Conservation (phyloP, 2,113 vertebrate species). For the Festucalex cinctus region DNA sequence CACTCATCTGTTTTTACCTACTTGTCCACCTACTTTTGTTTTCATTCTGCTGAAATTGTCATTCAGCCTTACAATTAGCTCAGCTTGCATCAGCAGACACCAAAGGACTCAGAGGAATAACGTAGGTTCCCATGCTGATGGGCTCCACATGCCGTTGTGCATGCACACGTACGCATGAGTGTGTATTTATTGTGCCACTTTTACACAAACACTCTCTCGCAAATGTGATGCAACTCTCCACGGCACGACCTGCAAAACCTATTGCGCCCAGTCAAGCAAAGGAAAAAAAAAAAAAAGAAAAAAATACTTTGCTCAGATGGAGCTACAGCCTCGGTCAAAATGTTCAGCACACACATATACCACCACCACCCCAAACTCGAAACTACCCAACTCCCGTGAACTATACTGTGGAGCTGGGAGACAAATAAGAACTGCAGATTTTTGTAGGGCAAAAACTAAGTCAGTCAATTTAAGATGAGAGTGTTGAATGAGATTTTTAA, state of each 20-base stretch:
- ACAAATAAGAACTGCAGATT: slow-evolving; percentile 68
- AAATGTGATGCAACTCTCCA: slow-evolving; percentile 73
- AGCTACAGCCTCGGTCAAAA: slow-evolving; percentile 30
- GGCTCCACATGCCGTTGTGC: slow-evolving; percentile 53
- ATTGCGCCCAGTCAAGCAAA: slow-evolving; percentile 53
- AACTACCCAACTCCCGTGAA: slow-evolving; percentile 28
- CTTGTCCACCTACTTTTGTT: not conserved
- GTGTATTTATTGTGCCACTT: slow-evolving; percentile 56
- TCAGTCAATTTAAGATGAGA: slow-evolving; percentile 71
- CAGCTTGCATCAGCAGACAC: slow-evolving; percentile 79
- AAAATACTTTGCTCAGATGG: slow-evolving; percentile 31
- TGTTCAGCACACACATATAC: slow-evolving; percentile 33
- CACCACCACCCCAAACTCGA: not conserved
- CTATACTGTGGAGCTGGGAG: slow-evolving; percentile 44
- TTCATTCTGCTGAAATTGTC: slow-evolving; percentile 31
- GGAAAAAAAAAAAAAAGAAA: no score
- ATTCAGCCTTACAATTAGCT: slow-evolving; percentile 58
- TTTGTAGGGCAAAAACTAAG: slow-evolving; percentile 66
- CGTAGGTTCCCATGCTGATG: slow-evolving; percentile 66
- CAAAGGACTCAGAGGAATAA: slow-evolving; percentile 76
- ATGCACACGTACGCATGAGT: slow-evolving; percentile 43
- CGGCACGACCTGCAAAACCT: slow-evolving; percentile 62
- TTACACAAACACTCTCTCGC: slow-evolving; percentile 71
- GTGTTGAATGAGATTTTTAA: slow-evolving; percentile 81
- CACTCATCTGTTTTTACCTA: not conserved